Evolutionary conservation across 2,113 vertebrate species (phyloP), one percentile per base, ranked within the genome.

Genomic region (Amphiprion percula): DNA sequence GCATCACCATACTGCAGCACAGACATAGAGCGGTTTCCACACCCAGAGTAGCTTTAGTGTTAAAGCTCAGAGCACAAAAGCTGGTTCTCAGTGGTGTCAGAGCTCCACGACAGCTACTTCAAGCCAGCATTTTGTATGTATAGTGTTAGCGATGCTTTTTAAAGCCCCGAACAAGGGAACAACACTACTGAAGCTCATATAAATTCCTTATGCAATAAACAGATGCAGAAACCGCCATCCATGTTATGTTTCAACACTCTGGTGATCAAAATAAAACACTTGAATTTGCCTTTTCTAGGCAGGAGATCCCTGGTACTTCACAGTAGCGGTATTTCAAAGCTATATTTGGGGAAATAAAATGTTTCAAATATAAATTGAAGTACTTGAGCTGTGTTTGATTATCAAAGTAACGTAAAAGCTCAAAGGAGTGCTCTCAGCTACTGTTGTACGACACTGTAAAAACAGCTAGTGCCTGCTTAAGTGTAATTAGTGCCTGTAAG

Each of bases 401-500:
- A 12, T 79, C 63, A 39, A 74, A 49, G 15, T 9, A 24, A 23
- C 23, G 24, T 24, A 14, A 28, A 4, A 30, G 14, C 7, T 37
- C 33, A 10, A 37, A 37, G 7, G 7, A 37, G 33, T 37, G 33
- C 46, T 79, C 21, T 69, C 63, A n/a, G 60, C 54, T 67, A 5
- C 78, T 70, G 60, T 56, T 87, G 80, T 84, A 62, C 63, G 56
- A 81, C 15, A 65, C 21, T 80, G 84, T 84, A 85, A 63, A 85
- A 79, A 87, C 53, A 80, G 71, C 41, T 77, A 52, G 68, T 88
- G 87, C 77, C 88, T 85, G 87, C 83, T 68, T 79, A 9, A 1
- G 56, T 85, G 79, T 86, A 52, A 71, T 77, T 86, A 79, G 75
- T 91, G 89, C 82, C 84, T 84, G 87, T 89, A 60, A 83, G 87